These are phyloP conservation scores for Danio albolineatus DNA, from an alignment of 2,797 vertebrate species.

Conservation along the genomic window DNA sequence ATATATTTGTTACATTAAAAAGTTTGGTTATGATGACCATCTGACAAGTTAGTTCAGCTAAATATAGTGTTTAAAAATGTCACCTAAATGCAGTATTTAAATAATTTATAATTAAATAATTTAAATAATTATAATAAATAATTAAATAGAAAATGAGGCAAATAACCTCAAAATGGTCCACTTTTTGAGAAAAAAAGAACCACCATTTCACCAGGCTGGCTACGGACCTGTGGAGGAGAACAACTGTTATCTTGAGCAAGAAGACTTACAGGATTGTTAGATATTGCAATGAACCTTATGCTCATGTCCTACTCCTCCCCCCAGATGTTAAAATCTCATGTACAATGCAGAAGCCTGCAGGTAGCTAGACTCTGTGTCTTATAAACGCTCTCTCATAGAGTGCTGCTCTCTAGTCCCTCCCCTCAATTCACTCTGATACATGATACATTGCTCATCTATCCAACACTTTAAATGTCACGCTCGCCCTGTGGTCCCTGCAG, in stretches of 20 bases:
- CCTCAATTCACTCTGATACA: conserved; percentile 52
- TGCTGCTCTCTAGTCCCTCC: conserved; percentile 23
- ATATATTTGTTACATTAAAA: no score
- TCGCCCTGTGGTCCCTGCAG: conserved; percentile 27
- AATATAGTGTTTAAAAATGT: no score
- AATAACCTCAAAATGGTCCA: no score
- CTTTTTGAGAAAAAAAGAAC: no score
- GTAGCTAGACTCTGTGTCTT: not conserved
- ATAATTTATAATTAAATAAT: no score
- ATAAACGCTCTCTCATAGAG: conserved; percentile 10
- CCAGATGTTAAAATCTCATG: conserved; percentile 24
- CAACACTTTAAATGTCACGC: conserved; percentile 63
- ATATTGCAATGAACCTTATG: not conserved
- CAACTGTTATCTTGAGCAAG: not conserved
- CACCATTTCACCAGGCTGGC: no score
- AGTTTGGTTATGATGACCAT: no score
- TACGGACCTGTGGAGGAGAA: not conserved
- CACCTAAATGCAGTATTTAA: no score
- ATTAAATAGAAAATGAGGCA: no score
- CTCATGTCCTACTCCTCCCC: not conserved
- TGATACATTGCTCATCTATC: conserved; percentile 60
- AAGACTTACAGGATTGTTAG: not conserved
- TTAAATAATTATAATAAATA: no score
- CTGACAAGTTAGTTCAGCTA: no score
- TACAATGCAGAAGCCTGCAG: not conserved